Conservation (phyloP, 2,888 invertebrate species). For the Hirtodrosophila trivittata region DNA sequence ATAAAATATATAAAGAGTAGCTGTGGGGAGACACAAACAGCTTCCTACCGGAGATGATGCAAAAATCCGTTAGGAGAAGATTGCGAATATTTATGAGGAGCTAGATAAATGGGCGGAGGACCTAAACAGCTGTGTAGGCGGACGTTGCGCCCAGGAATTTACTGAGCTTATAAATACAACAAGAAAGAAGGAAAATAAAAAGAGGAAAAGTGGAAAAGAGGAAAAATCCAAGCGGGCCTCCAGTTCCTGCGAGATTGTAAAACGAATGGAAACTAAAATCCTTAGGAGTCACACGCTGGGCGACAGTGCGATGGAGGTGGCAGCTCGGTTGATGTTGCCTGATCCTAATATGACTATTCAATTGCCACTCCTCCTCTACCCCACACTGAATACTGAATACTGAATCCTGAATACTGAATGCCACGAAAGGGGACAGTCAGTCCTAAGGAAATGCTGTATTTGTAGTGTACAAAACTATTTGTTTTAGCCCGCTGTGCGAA, state of each 20-base stretch:
- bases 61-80: slow-evolving; percentile 57
- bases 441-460: slow-evolving; percentile 67
- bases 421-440: slow-evolving; percentile 33
- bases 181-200: no score
- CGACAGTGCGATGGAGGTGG: slow-evolving; percentile 22
- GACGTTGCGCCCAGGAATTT: slow-evolving; percentile 10
- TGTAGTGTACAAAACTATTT: slow-evolving; percentile 72
- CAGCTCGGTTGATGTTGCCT: slow-evolving; percentile 4
- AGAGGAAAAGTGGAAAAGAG: no score
- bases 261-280: slow-evolving; percentile 46
- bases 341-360: slow-evolving; percentile 47
- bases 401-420: no score
- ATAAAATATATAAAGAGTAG: no score
- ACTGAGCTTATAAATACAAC: slow-evolving; percentile 10
- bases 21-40: slow-evolving; percentile 12
- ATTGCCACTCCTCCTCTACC: slow-evolving; percentile 18
- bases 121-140: no score
- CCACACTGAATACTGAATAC: no score
- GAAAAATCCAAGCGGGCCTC: slow-evolving; percentile 34
- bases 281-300: slow-evolving; percentile 62
- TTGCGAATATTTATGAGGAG: slow-evolving; percentile 40
- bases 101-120: no score
- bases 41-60: slow-evolving; percentile 46
- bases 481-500: slow-evolving; percentile 72
- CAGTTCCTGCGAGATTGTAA: slow-evolving; percentile 51